Conservation (phyloP, 2,888 invertebrate genomes). For the Diarsia brunnea region DNA sequence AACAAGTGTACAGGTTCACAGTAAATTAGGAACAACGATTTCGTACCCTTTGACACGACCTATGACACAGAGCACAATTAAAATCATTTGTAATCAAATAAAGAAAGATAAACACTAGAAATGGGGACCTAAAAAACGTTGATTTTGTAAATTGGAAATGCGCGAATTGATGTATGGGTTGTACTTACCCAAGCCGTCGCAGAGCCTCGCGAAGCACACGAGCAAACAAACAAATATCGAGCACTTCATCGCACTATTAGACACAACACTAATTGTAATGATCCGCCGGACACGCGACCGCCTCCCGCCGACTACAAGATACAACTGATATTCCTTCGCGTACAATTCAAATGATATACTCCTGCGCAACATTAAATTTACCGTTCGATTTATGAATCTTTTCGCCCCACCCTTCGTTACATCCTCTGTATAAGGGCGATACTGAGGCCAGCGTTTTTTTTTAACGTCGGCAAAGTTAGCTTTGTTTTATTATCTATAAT, state of each 20-base stretch:
- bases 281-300: constrained; percentile 72
- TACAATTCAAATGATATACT: constrained; percentile 79
- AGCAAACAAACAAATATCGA: constrained; percentile 78
- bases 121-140: constrained; percentile 13
- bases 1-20: constrained; percentile 21
- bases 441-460: constrained; percentile 33
- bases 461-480: constrained; percentile 55
- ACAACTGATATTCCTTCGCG: constrained; percentile 79
- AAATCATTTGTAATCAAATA: constrained; percentile 38
- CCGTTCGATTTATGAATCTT: constrained; percentile 69
- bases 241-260: constrained; percentile 86
- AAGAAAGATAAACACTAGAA: constrained; percentile 43
- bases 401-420: constrained; percentile 65
- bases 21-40: constrained; percentile 16
- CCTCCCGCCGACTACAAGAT: constrained; percentile 73
- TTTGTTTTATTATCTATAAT: constrained; percentile 69
- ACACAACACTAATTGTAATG: constrained; percentile 77
- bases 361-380: constrained; percentile 76
- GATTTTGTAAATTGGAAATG: neutral
- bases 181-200: constrained; percentile 81
- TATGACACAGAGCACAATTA: constrained; percentile 22
- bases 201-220: constrained; percentile 77
- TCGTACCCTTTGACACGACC: constrained; percentile 36
- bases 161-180: neutral
- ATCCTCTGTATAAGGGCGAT: constrained; percentile 55